Conservation (phyloP, 2,797 vertebrate genomes). For the Phaenicophaeus curvirostris region DNA sequence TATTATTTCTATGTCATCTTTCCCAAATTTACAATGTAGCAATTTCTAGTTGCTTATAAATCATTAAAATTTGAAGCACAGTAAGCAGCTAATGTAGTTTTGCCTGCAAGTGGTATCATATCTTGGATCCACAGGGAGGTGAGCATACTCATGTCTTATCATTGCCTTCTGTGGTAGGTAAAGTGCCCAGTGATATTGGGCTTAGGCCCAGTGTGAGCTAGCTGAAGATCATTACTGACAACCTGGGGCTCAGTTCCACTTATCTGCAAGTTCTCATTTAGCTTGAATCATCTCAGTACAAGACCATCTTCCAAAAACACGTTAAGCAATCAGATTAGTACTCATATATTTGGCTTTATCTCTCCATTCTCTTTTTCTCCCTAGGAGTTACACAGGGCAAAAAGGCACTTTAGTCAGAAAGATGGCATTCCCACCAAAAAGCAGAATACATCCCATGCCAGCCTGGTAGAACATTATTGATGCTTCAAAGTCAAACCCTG, state of each 20-base stretch:
- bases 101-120: constrained; percentile 53
- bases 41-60: constrained; percentile 37
- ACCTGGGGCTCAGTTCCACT: constrained; percentile 53
- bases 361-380: constrained; percentile 1
- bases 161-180: constrained; percentile 44
- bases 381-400: background rate
- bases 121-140: constrained; percentile 21
- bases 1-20: constrained; percentile 24
- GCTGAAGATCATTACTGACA: constrained; percentile 63
- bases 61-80: constrained; percentile 60
- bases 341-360: constrained; percentile 40
- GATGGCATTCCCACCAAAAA: background rate
- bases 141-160: background rate
- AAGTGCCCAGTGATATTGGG: constrained; percentile 25
- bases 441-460: background rate
- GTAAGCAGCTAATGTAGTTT: constrained; percentile 59
- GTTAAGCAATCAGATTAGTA: constrained; percentile 46
- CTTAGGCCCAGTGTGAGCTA: constrained; percentile 48
- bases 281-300: constrained; percentile 21
- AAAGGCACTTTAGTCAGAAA: background rate
- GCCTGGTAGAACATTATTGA: background rate
- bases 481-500: constrained; percentile 12
- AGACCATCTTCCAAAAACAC: constrained; percentile 3
- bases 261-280: constrained; percentile 61
- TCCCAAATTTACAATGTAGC: constrained; percentile 29